These are phyloP conservation scores for Clunio marinus DNA, from an alignment of 2,888 invertebrate species.

Conservation along the genomic window DNA sequence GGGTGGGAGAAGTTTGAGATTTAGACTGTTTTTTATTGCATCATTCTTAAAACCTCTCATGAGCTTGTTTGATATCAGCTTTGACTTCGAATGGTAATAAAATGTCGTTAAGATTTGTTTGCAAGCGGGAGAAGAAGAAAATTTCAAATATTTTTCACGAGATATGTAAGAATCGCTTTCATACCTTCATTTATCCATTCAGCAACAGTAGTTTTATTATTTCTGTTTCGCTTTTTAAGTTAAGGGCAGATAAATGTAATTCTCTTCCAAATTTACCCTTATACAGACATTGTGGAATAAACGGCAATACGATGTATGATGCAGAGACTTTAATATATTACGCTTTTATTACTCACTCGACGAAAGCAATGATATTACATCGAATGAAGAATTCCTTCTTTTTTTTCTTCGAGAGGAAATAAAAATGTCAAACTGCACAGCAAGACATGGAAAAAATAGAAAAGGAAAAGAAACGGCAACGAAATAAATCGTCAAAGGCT, in stretches of 20 bases:
- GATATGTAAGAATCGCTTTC: background rate
- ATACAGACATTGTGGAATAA: no score
- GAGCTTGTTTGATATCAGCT: background rate
- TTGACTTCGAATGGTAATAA: conserved; percentile 3
- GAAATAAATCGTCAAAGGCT: conserved; percentile 22
- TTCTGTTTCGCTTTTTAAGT: background rate
- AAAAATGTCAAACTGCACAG: conserved; percentile 21
- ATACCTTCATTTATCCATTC: background rate
- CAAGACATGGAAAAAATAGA: background rate
- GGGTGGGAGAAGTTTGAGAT: no score
- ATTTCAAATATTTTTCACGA: background rate
- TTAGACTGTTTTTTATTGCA: conserved; percentile 19
- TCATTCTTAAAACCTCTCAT: background rate
- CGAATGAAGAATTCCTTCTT: conserved; percentile 11
- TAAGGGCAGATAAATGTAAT: conserved; percentile 35
- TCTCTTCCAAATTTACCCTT: background rate
- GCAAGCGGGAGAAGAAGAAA: no score
- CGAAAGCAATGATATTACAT: conserved; percentile 23
- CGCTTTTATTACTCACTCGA: conserved; percentile 31
- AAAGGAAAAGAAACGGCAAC: background rate
- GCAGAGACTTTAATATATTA: conserved; percentile 32
- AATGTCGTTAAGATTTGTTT: no score
- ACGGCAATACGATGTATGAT: background rate
- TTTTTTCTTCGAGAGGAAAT: background rate
- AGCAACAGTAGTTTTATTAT: conserved; percentile 14